phyloP scores from a whole-genome alignment of 2,888 invertebrate species.

The Atherix ibis region DNA sequence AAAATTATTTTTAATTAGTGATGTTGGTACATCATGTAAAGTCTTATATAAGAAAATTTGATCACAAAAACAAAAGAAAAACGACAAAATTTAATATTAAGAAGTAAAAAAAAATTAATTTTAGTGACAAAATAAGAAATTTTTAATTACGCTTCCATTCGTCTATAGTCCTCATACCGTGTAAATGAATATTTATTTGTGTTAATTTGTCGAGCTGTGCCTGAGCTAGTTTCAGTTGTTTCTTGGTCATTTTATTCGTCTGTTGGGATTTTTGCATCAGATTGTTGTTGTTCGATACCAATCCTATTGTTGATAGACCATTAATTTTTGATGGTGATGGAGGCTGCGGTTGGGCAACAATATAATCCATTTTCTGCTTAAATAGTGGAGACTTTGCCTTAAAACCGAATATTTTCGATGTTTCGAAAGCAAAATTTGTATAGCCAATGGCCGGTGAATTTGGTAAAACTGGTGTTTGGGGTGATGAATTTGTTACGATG shows the following conservation, averaged over 20 bases:
- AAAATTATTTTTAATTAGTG: neutral
- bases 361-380: slow-evolving; percentile 5
- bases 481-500: slow-evolving; percentile 11
- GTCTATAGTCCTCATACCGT: slow-evolving; percentile 60
- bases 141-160: too few relatives aligned
- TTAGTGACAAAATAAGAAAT: too few relatives aligned
- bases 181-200: slow-evolving; percentile 67
- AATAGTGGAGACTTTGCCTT: slow-evolving; percentile 9
- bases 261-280: neutral
- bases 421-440: slow-evolving; percentile 6
- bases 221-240: slow-evolving; percentile 50
- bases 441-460: slow-evolving; percentile 1
- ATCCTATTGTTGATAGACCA: too few relatives aligned
- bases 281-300: slow-evolving; percentile 5
- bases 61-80: too few relatives aligned
- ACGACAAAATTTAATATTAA: too few relatives aligned
- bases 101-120: too few relatives aligned
- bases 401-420: slow-evolving; percentile 6
- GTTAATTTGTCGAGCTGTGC: slow-evolving; percentile 59
- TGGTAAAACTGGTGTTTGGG: slow-evolving; percentile 2
- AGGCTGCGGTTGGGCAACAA: slow-evolving; percentile 1
- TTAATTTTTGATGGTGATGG: neutral
- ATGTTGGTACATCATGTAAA: too few relatives aligned
- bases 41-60: too few relatives aligned
- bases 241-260: slow-evolving; percentile 40